Base-by-base conservation (phyloP, 2,113 vertebrate species). In the Perccottus glenii region DNA sequence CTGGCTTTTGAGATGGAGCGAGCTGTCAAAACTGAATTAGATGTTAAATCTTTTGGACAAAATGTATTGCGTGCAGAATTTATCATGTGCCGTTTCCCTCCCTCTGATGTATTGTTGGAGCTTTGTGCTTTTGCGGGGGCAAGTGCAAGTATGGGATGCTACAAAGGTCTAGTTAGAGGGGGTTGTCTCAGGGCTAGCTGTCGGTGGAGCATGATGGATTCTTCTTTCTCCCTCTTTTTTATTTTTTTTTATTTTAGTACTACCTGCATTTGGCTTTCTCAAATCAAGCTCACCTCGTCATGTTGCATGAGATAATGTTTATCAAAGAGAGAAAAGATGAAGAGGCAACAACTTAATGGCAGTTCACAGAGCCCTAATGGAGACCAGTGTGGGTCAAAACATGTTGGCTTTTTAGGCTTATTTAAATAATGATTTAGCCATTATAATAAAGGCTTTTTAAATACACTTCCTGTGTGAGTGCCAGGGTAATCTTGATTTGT, bases 31-130 rank as follows among this genome's bases (percentile, higher is more conserved):
- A 65, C 79, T 92, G 90, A 93, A 92, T 92, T 92, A 93, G 92
- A 93, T 93, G 92, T 93, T 93, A 93, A 93, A 93, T 93, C 92
- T 93, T 93, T 93, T 88, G 87, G 91, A 92, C 90, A 92, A 92
- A 92, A 90, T 89, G 90, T 91, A 90, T 92, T 92, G 87, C 91
- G 88, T 90, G 91, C 88, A 89, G 88, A 92, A 92, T 93, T 93
- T 93, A 92, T 92, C 91, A 92, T 90, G 86, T 75, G 86, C 87
- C 80, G 89, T 92, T 91, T 92, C 91, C 90, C 85, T 73, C 63
- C 74, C 64, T 72, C 83, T 92, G 91, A 92, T 92, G 83, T 91
- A 91, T 55, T 91, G 88, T 88, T 77, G 78, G 70, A 78, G 85
- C 80, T 27, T 56, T 73, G 53, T 60, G 80, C 73, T 77, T 73